Percentiles rank a stretch among this genome's conserved stretches.
These are phyloP conservation scores for Clistopyga incitator DNA, from an alignment of 2,888 invertebrate genomes.

Conservation along the genomic window DNA sequence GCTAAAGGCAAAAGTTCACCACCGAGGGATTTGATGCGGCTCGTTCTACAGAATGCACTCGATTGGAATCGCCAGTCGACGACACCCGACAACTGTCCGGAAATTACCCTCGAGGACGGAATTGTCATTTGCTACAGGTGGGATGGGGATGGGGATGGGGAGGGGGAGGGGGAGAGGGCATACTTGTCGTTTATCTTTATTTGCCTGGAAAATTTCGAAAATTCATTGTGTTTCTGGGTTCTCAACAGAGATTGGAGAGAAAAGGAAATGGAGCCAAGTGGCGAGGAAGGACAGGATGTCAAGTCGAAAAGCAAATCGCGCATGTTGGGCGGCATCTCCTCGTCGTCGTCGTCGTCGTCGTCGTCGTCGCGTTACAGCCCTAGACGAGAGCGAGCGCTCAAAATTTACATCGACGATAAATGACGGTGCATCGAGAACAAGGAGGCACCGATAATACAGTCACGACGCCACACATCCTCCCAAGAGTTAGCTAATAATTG, in stretches of 20 bases:
- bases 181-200: slow-evolving; percentile 13
- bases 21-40: slow-evolving; percentile 88
- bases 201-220: too few species aligned
- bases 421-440: slow-evolving; percentile 72
- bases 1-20: slow-evolving; percentile 87
- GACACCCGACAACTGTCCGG: slow-evolving; percentile 85
- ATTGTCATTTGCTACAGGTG: slow-evolving; percentile 89
- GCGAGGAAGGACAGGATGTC: slow-evolving; percentile 87
- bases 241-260: slow-evolving; percentile 86
- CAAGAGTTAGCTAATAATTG: slow-evolving; percentile 42
- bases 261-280: slow-evolving; percentile 86
- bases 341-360: slow-evolving; percentile 68
- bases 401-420: slow-evolving; percentile 89
- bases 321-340: slow-evolving; percentile 78
- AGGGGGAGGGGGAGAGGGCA: too few species aligned
- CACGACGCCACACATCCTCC: neutral
- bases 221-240: too few species aligned
- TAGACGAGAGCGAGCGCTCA: slow-evolving; percentile 89
- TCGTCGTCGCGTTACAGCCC: slow-evolving; percentile 85
- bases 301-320: slow-evolving; percentile 85
- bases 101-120: slow-evolving; percentile 87
- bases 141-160: too few species aligned
- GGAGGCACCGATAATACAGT: slow-evolving; percentile 22
- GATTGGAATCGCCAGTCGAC: slow-evolving; percentile 87
- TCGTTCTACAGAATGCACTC: slow-evolving; percentile 87